Evolutionary conservation across 30 jellyfish, hydroid and myxozoan genomes (phyloP), one percentile per base, ranked within the genome.

Genomic region (Rhopilema esculentum): DNA sequence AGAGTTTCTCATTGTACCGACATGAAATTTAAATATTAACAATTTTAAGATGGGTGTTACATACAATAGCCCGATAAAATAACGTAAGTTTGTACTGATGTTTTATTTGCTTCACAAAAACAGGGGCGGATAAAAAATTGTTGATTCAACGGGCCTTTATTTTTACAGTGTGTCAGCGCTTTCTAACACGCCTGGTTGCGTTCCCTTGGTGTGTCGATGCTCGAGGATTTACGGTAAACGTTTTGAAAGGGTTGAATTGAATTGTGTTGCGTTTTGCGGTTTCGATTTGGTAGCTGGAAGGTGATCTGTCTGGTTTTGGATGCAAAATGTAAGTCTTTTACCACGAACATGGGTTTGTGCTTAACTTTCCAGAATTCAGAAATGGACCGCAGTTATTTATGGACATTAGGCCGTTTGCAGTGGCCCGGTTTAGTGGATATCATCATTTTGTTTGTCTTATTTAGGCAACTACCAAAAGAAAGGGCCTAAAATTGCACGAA

Each of bases 241-340:
- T 40, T 40, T 67, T 67, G 12, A 30, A 30, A 40, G 50, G 50
- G 51, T 77, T 77, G 87, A 77, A 51, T 50, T 76, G 86, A 50
- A 76, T 77, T 77, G 76, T 28, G 26, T 25, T 22, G 66, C 62
- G 75, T 77, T 32, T 71, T 77, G 87, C 62, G 87, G 87, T 77
- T 77, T 77, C 28, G 65, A 18, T 18, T 51, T 77, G 87, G 74
- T 77, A 75, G 57, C 66, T 27, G 87, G 73, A 77, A 77, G 87
- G n/a, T 63, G 87, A 77, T 77, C 87, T 53, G 15, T 53, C 62
- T 53, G 87, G 87, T 77, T 77, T n/a, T 77, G 51, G 17, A 77
- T 17, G 65, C 87, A 77, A 77, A 77, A 77, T 77, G 87, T 77
- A 77, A 77, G 87, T 77, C 50, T 61, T 77, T 19, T 66, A 40